Evolutionary conservation across 2,797 vertebrate genomes (phyloP).

Genomic region (Coccyzus lansbergi): DNA sequence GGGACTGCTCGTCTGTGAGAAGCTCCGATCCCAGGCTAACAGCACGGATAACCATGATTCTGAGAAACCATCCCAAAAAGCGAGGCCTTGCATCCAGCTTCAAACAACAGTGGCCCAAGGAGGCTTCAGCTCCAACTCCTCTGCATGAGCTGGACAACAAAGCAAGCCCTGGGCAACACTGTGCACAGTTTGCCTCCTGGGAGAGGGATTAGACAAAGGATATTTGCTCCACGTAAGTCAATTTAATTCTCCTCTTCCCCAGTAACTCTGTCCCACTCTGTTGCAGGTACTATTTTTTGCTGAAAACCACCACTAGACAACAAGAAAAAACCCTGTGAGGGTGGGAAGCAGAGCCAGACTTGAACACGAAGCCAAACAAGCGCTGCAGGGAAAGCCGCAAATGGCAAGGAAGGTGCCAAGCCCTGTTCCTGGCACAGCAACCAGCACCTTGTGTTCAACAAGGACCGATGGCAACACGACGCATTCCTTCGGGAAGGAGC

Average conservation of each 20-base stretch:
- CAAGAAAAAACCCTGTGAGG: neutral
- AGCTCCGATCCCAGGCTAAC: neutral
- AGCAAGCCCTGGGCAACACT: accelerated
- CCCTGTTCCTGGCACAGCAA: neutral
- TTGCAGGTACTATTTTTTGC: neutral
- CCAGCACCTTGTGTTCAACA: neutral
- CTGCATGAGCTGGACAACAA: neutral
- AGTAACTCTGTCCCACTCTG: neutral
- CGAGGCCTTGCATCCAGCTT: neutral
- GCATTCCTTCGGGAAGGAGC: neutral
- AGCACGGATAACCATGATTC: neutral
- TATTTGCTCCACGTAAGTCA: accelerated
- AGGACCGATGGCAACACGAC: neutral
- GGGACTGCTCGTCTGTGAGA: neutral
- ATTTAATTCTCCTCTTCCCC: neutral
- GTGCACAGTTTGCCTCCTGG: neutral
- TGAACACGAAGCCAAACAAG: neutral
- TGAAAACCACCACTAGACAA: neutral
- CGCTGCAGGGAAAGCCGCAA: neutral
- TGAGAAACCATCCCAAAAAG: neutral
- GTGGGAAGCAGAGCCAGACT: neutral
- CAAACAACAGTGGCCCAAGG: accelerated
- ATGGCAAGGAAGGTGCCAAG: neutral
- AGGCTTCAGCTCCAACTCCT: neutral
- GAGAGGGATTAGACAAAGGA: neutral